Evolutionary conservation across 2,797 vertebrate genomes (phyloP), one percentile per base, ranked within the genome.

Genomic region (Bradypus variegatus): DNA sequence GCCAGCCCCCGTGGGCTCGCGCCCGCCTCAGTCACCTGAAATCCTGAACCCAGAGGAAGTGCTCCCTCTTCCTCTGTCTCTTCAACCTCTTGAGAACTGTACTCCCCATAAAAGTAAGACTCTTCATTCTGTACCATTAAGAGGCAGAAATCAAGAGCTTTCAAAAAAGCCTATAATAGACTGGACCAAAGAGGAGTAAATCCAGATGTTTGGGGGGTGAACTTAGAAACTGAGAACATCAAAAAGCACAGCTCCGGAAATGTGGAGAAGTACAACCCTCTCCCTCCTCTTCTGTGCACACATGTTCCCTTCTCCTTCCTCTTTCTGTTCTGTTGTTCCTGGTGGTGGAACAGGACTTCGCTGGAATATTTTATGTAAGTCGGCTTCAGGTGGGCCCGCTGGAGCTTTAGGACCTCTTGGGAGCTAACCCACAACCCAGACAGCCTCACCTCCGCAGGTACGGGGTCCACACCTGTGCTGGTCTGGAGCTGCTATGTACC

Each of bases 41-140:
- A 79, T 83, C 82, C 69, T 88, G 50, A 86, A 60, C 36, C 38
- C 33, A 65, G 60, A 92, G 36, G 62, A 87, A 70, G 62, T 77
- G 19, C 18, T 67, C 48, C 67, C 48, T 58, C 86, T 70, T 58
- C 21, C 16, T 94, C 87, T 65, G 19, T 19, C 15, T 86, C 69
- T 87, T 55, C 75, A 60, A 50, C 58, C 58, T 29, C 60, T 53
- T 88, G 8, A 31, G 69, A 93, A 73, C 12, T 70, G 36, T 79
- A 48, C n/a, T 21, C 53, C 94, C 50, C 62, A 53, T 53, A 62
- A 60, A 89, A 73, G 33, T 23, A 84, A 78, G 81, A 85, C 18
- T 70, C 64, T 38, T 90, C 36, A 77, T 75, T 82, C 36, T 88
- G 18, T 53, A 60, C 50, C 15, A 33, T 65, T 79, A 65, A 75